phyloP scores from a whole-genome alignment of 1,140 invertebrate genomes.

The Metopolophium dirhodum region DNA sequence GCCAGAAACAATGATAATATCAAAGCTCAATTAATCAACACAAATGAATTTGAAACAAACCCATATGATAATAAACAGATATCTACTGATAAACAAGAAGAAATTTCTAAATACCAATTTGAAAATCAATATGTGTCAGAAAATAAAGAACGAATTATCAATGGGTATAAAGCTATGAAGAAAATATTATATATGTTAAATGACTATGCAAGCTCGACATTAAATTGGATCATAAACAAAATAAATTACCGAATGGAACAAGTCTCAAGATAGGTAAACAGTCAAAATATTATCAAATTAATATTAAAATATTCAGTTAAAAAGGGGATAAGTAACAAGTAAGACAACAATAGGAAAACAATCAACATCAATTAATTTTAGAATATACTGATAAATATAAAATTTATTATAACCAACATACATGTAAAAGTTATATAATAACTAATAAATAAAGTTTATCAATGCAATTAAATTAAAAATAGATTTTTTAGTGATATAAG shows the following conservation, averaged over 20 bases:
- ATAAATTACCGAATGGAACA: neutral
- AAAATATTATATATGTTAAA: constrained; percentile 2
- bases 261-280: neutral
- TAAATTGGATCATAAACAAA: neutral
- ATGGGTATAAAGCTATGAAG: neutral
- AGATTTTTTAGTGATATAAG: neutral
- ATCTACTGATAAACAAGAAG: neutral
- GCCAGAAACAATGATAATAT: neutral
- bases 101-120: neutral
- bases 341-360: neutral
- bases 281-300: neutral
- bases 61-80: neutral
- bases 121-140: neutral
- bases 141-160: neutral
- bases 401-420: neutral
- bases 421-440: neutral
- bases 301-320: neutral
- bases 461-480: neutral
- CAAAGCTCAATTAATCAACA: neutral
- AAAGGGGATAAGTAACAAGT: neutral
- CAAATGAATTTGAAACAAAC: neutral
- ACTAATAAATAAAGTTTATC: neutral
- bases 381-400: neutral
- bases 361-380: neutral
- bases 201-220: neutral